Base-by-base conservation (phyloP, 2,113 vertebrate species). In the Cardinalis cardinalis region DNA sequence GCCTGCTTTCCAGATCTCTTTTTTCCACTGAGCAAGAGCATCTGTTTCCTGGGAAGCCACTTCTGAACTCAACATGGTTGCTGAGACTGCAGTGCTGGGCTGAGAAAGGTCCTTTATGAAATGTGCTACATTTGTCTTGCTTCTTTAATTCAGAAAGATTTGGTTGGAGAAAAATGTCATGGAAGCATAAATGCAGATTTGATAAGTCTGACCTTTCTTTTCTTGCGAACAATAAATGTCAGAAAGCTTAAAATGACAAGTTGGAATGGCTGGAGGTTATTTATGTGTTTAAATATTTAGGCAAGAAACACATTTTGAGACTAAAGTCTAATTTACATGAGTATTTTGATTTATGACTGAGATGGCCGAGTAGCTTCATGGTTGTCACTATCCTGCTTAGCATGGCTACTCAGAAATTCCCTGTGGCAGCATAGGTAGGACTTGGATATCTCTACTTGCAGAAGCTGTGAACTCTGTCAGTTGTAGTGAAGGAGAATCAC, bases 231-330 rank as follows among this genome's bases (percentile, higher is more conserved):
- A 98, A 98, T 96, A 98, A 98, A 98, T 98, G 97, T 96, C 96
- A 97, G 94, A 93, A 97, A 97, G 89, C 95, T 98, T 97, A 97
- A 96, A 97, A 95, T 97, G 97, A 97, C 96, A 97, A 93, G 94
- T 60, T 89, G 84, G 68, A 91, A 93, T 96, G 84, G 87, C 83
- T 95, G 85, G 81, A 91, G 84, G 88, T 97, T 98, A 97, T 97
- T 97, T 96, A 96, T 96, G 87, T 97, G 87, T 95, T 97, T 98
- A 97, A 98, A 97, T 97, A 97, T 97, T 98, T 98, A 96, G 95
- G 94, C 71, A 97, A 95, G 97, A 95, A 96, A 95, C 86, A 73
- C 91, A 80, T 92, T 97, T 96, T 97, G 84, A 93, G 88, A 92
- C 64, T 93, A 61, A 95, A 86, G 61, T 93, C 60, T 96, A 93